Percentiles rank a stretch among this genome's conserved stretches.
These are phyloP conservation scores for Mycogona germanica DNA, from an alignment of 2,888 invertebrate genomes.

Conservation along the genomic window DNA sequence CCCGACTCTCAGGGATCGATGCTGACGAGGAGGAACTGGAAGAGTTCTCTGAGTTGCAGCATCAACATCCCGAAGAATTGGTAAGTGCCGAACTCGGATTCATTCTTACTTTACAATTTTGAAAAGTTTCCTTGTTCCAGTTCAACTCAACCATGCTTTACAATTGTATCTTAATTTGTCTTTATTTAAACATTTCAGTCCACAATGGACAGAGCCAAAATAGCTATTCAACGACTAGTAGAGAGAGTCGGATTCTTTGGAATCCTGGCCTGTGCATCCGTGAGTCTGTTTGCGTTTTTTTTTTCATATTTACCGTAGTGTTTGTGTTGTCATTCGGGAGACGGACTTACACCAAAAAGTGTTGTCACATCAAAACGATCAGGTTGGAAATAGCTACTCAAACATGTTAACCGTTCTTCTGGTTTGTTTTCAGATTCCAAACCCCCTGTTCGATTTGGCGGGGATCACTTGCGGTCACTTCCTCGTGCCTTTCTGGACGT, in stretches of 20 bases:
- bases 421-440: conserved; percentile 62
- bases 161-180: conserved; percentile 11
- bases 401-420: not conserved
- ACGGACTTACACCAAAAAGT: no score
- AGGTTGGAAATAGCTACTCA: not conserved
- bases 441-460: conserved; percentile 96
- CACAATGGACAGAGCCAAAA: conserved; percentile 61
- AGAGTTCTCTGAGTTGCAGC: conserved; percentile 35
- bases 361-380: not conserved
- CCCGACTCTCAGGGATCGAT: conserved; percentile 39
- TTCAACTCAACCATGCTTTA: no score
- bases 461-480: conserved; percentile 99
- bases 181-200: conserved; percentile 33
- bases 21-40: conserved; percentile 54
- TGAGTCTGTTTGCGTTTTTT: conserved; percentile 37
- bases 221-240: conserved; percentile 76
- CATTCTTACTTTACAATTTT: no score
- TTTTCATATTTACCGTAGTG: not conserved
- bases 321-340: no score
- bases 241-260: conserved; percentile 92
- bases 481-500: conserved; percentile 98
- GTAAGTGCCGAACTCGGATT: no score
- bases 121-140: no score
- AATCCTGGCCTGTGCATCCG: conserved; percentile 89
- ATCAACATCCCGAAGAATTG: not conserved